phyloP scores from a whole-genome alignment of 2,113 vertebrate genomes.

The Spea multiplicata region DNA sequence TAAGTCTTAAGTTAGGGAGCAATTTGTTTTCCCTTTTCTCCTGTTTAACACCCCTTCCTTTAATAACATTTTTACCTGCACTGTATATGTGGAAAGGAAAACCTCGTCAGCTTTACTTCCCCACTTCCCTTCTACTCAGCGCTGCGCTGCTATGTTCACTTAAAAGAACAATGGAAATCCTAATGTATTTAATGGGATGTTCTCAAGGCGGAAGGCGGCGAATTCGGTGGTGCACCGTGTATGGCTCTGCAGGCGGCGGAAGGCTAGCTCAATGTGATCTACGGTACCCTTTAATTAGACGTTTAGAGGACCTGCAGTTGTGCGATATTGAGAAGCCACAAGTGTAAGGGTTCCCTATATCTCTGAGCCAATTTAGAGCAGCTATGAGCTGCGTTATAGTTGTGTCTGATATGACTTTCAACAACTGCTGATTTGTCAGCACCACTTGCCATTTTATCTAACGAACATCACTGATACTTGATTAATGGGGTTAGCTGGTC shows the following conservation, averaged over 20 bases:
- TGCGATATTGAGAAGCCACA: not conserved
- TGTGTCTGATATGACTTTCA: not conserved
- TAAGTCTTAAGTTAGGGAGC: conserved; percentile 6
- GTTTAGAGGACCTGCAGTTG: no score
- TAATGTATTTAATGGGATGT: not conserved
- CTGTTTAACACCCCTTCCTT: not conserved
- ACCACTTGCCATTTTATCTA: not conserved
- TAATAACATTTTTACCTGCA: not conserved
- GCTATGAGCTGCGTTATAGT: no score
- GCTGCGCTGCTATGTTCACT: conserved; percentile 1
- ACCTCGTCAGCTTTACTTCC: not conserved
- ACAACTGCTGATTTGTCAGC: not conserved
- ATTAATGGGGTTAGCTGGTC: not conserved
- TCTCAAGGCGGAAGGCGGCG: not conserved
- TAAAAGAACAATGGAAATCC: not conserved
- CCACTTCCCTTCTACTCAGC: not conserved
- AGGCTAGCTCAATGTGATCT: not conserved
- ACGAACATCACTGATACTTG: not conserved
- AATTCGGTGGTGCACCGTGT: no score
- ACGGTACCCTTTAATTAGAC: not conserved
- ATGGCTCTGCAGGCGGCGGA: not conserved
- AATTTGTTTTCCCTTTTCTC: conserved; percentile 30
- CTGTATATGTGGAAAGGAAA: not conserved
- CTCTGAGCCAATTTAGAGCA: not conserved
- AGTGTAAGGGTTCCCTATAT: not conserved